Evolutionary conservation across 2,113 vertebrate species (phyloP), one percentile per base, ranked within the genome.

Genomic region (Syngnathus typhle): DNA sequence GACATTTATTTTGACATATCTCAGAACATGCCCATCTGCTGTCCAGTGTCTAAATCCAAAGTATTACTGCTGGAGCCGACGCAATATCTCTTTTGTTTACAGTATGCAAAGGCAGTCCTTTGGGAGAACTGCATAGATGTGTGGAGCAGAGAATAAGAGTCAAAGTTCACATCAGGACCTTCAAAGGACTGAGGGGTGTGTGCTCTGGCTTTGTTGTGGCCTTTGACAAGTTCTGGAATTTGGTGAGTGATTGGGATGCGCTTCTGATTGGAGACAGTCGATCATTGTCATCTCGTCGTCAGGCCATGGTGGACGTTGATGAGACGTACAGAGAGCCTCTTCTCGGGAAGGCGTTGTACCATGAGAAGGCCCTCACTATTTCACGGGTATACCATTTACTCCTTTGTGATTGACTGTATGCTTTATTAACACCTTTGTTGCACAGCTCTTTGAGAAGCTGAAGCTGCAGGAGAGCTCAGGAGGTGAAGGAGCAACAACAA

Each of bases 181-280:
- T 99, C 85, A 98, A 98, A 75, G 97, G 97, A 0, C 92, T 99
- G 44, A 92, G 96, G 3, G 97, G 97, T 0, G 94, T 99, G 66
- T 99, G 97, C 80, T 94, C 93, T 0, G 97, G 97, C 52, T 99
- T 98, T 64, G 81, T 99, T 5, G 93, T 98, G 38, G 96, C 96
- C 21, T 99, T 98, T 51, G 97, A 99, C 91, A 98, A 98, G 79
- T 99, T 96, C 88, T 99, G 97, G 97, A 99, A 99, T 88, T 93
- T 99, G 95, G 97, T 97, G 91, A 83, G 81, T 41, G 11, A 5
- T 58, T 27, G 21, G 27, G 27, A 36, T 8, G 12, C 21, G 55
- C 7, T 36, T 36, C 13, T 36, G 6, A 58, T 58, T 7, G 13
- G 7, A 18, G 63, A 51, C 49, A 18, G 3, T 37, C 13, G 11